Base-by-base conservation (phyloP, 2,113 vertebrate genomes). In the Psilopsiagon aymara region DNA sequence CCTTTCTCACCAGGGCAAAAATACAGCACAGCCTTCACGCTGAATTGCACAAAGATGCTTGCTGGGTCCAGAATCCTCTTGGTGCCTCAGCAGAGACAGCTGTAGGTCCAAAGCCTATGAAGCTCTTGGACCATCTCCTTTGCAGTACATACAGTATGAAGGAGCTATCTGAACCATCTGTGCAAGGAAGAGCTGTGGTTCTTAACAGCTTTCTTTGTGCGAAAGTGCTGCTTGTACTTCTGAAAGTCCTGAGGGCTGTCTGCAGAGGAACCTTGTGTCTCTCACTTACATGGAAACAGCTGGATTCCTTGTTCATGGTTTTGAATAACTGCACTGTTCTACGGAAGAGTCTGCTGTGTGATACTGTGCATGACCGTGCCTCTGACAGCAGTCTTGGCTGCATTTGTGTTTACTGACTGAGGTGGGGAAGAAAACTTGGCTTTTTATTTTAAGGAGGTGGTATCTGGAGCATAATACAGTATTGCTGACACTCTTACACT, bases 331-430 rank as follows among this genome's bases (percentile, higher is more conserved):
- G 15, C 19, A 4, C 11, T 57, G 20, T 2, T 6, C 25, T 43
- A 1, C 4, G 10, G 59, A 37, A 47, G 11, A 27, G 9, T 29
- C 35, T 0, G 1, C 39, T 27, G 25, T 52, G 55, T n/a, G 9
- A 3, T 0, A 2, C 18, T 19, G 27, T 6, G 5, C 2, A 0
- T 10, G 27, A 7, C n/a, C 0, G 1, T 28, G 10, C 46, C 29
- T 35, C 43, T 43, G 44, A n/a, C n/a, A 15, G 57, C 46, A 24
- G 5, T 43, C 6, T 18, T 51, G 29, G 49, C 37, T 81, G 62
- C 41, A 4, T 18, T 44, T 0, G 1, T 14, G 11, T 3, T 41
- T 16, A 10, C 19, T 47, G 31, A 19, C 59, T 19, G 16, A 10
- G 28, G 12, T 10, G 43, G 14, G 11, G 8, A 10, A 18, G 29